phyloP scores from a whole-genome alignment of 2,113 vertebrate species.

The Phrynosoma platyrhinos region DNA sequence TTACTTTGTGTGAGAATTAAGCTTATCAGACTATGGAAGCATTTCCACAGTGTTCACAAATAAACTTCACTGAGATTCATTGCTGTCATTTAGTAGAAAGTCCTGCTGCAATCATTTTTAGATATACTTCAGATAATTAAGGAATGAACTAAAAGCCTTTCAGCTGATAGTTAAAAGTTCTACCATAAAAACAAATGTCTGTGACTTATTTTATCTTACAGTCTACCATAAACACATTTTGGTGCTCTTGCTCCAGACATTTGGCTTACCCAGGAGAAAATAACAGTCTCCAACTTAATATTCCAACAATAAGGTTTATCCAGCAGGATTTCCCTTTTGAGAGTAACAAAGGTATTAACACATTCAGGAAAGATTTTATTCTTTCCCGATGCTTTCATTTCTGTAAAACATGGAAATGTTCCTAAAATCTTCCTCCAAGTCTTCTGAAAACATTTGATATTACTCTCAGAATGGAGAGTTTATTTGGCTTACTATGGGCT shows the following conservation, averaged over 20 bases:
- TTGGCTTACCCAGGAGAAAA: not conserved
- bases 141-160: conserved; percentile 13
- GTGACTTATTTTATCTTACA: not conserved
- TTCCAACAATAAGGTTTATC: not conserved
- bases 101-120: not conserved
- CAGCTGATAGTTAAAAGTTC: not conserved
- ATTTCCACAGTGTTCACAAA: not conserved
- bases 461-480: not conserved
- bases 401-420: not conserved
- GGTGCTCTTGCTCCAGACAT: not conserved
- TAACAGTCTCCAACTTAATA: not conserved
- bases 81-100: not conserved
- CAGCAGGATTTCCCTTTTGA: not conserved
- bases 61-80: not conserved
- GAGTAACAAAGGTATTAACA: not conserved
- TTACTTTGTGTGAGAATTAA: not conserved
- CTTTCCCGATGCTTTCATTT: not conserved
- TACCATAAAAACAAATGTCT: conserved; percentile 2
- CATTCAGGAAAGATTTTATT: not conserved
- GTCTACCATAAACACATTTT: not conserved
- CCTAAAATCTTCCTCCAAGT: not conserved
- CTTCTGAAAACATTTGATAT: not conserved
- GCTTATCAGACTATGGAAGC: not conserved
- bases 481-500: not conserved
- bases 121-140: conserved; percentile 11